phyloP scores from a whole-genome alignment of 2,113 vertebrate genomes.

The Scortum barcoo region DNA sequence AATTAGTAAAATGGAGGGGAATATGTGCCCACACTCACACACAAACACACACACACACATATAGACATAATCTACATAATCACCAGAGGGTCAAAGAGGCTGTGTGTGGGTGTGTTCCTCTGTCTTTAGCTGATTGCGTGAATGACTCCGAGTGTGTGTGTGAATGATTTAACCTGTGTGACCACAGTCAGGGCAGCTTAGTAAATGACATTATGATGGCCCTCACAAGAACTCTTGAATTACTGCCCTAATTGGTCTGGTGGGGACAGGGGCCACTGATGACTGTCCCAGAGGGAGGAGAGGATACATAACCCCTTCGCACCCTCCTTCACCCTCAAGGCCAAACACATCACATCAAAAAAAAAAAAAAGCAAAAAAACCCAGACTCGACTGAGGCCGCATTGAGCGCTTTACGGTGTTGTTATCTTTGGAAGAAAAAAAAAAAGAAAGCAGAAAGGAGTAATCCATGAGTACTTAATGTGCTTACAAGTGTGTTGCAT shows the following conservation, averaged over 20 bases:
- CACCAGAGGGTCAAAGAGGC: conserved; percentile 59
- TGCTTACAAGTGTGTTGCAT: not conserved
- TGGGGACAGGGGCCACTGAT: conserved; percentile 21
- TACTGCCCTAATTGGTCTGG: conserved; percentile 44
- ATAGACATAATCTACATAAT: conserved; percentile 61
- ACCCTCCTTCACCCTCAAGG: conserved; percentile 3
- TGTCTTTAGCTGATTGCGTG: conserved; percentile 42
- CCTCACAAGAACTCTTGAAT: conserved; percentile 17
- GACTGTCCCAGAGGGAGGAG: conserved; percentile 36
- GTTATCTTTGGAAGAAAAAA: not conserved
- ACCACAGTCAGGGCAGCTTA: conserved; percentile 1
- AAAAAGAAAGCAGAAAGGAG: not conserved
- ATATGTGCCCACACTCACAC: conserved; percentile 20
- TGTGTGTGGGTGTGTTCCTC: conserved; percentile 34
- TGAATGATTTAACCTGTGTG: conserved; percentile 47
- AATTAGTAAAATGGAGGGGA: conserved; percentile 70
- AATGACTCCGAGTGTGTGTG: not conserved
- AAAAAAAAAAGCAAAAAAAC: not conserved
- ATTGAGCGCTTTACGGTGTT: not conserved
- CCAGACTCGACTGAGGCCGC: not conserved
- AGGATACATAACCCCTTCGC: conserved; percentile 22
- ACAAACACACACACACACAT: conserved; percentile 2
- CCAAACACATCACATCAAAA: not conserved
- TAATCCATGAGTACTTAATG: not conserved
- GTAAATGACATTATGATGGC: conserved; percentile 24